Percentiles rank a stretch among this genome's conserved stretches.
These are phyloP conservation scores for Ancistrus triradiatus DNA, from an alignment of 2,113 vertebrate species.

Conservation along the genomic window DNA sequence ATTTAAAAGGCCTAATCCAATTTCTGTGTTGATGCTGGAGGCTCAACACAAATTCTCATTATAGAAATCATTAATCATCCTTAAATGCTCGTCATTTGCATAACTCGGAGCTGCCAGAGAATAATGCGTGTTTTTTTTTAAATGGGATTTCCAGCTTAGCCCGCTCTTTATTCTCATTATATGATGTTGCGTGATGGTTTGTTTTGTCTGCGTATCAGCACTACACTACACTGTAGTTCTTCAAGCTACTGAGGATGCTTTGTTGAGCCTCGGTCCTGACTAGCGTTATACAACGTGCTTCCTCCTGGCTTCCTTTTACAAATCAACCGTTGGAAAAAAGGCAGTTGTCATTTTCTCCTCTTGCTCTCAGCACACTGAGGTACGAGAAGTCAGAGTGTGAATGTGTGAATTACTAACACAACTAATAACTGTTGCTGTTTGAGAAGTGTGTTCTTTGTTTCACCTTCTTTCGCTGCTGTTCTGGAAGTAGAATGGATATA, in stretches of 20 bases:
- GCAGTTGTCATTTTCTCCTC: slow-evolving; percentile 11
- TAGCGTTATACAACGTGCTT: slow-evolving; percentile 36
- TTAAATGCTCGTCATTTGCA: neutral
- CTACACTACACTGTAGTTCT: neutral
- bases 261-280: slow-evolving; percentile 3
- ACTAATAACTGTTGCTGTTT: too few relatives aligned
- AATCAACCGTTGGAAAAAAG: slow-evolving; percentile 49
- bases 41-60: neutral
- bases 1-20: neutral
- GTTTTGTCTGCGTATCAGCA: too few relatives aligned
- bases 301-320: slow-evolving; percentile 57
- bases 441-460: too few relatives aligned
- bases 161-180: too few relatives aligned
- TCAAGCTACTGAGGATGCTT: too few relatives aligned
- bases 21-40: slow-evolving; percentile 1
- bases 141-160: neutral
- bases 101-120: neutral
- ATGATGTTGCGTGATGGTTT: too few relatives aligned
- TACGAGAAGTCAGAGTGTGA: too few relatives aligned
- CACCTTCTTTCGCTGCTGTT: too few relatives aligned
- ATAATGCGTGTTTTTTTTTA: too few relatives aligned
- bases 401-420: too few relatives aligned
- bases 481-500: too few relatives aligned
- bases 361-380: neutral
- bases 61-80: slow-evolving; percentile 10